Evolutionary conservation across 2,113 vertebrate species (phyloP).

Genomic region (Panthera leo): DNA sequence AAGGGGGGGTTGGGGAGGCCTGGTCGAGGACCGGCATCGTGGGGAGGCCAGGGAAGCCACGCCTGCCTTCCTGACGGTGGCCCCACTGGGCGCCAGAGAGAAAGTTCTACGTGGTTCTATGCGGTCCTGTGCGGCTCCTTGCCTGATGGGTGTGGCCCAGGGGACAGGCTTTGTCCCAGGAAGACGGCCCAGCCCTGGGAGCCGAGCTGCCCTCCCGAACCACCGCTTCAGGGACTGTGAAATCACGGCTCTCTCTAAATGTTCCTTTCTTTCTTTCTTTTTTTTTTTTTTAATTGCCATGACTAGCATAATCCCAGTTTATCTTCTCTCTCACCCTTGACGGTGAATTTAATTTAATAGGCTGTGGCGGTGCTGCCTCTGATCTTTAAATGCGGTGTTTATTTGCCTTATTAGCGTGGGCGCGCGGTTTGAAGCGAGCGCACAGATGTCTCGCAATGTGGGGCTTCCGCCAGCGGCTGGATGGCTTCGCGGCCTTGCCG

Average conservation of each 20-base stretch:
- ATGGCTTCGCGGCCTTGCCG: rapidly evolving
- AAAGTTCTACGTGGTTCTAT: too few relatives aligned
- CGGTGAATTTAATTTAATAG: conserved; percentile 33
- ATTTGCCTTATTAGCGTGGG: neutral
- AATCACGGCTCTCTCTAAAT: conserved; percentile 22
- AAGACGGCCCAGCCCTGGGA: neutral
- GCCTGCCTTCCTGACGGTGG: rapidly evolving
- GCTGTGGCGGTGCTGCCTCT: neutral
- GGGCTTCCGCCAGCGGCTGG: rapidly evolving
- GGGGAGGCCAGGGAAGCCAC: rapidly evolving
- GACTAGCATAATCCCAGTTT: conserved; percentile 44
- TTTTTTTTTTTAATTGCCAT: neutral
- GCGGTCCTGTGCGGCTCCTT: neutral
- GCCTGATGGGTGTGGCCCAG: rapidly evolving
- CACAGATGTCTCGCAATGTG: rapidly evolving
- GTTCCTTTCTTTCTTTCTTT: neutral
- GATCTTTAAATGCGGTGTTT: conserved; percentile 31
- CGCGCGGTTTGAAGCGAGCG: neutral
- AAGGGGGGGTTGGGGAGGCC: rapidly evolving
- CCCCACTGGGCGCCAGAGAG: neutral
- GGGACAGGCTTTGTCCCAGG: neutral
- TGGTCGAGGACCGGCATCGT: rapidly evolving
- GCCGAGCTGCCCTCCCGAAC: neutral
- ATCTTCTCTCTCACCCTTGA: conserved; percentile 52
- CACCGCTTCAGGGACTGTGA: neutral